Conservation (phyloP, 1,140 invertebrate genomes). For the Macrostomum lignano region DNA sequence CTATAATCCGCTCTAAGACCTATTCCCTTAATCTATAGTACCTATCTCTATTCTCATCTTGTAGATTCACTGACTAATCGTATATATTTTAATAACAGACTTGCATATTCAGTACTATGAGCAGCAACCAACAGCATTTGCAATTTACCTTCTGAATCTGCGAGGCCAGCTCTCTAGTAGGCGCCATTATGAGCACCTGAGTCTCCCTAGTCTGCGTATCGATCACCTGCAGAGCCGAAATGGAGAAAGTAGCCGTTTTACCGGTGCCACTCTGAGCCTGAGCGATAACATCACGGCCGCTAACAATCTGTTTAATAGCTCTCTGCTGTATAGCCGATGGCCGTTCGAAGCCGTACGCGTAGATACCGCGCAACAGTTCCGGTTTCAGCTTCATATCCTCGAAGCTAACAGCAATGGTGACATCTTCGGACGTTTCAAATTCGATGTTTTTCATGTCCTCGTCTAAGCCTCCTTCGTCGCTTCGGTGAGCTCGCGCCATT, state of each 20-base stretch:
- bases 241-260: constrained; percentile 95
- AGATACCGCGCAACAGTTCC: constrained; percentile 75
- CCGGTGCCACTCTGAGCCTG: constrained; percentile 96
- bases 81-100: no score
- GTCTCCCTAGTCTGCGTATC: constrained; percentile 81
- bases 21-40: no score
- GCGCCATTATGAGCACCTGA: constrained; percentile 73
- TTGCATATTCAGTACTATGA: no score
- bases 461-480: no score
- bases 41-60: no score
- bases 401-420: constrained; percentile 85
- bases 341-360: constrained; percentile 94
- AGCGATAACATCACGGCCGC: constrained; percentile 85
- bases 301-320: constrained; percentile 77
- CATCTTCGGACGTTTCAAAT: constrained; percentile 97
- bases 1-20: no score
- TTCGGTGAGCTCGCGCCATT: no score
- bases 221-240: constrained; percentile 66
- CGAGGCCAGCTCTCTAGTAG: constrained; percentile 77
- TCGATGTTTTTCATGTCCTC: no score
- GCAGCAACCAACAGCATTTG: no score
- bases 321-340: constrained; percentile 97
- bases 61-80: no score
- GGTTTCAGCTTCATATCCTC: constrained; percentile 75
- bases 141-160: constrained; percentile 99